phyloP scores from a whole-genome alignment of 2,888 invertebrate genomes.

The Ceramica pisi region DNA sequence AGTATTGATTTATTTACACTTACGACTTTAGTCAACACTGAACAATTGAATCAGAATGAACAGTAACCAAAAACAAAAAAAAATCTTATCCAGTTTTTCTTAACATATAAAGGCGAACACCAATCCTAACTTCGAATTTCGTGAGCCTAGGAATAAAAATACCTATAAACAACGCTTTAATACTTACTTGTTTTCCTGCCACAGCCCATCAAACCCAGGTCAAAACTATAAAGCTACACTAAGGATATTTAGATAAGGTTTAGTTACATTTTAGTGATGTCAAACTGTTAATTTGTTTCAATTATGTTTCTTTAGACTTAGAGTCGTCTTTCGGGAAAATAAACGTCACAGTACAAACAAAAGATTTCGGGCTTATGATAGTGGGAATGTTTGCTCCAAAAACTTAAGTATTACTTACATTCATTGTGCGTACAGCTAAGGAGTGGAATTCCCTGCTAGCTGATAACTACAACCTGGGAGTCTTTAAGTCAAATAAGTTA shows the following conservation, averaged over 20 bases:
- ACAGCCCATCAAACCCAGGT: constrained; percentile 18
- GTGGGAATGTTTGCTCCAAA: constrained; percentile 12
- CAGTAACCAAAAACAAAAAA: too few species aligned
- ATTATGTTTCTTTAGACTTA: constrained; percentile 37
- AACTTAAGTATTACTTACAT: too few species aligned
- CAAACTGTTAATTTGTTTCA: constrained; percentile 54
- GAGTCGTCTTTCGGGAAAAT: constrained; percentile 28
- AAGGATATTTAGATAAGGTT: constrained; percentile 42
- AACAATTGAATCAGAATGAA: too few species aligned
- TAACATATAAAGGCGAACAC: not conserved
- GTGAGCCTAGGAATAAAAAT: not conserved
- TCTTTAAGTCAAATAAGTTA: too few species aligned
- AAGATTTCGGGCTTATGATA: constrained; percentile 14
- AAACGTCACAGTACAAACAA: constrained; percentile 21
- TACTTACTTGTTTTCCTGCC: constrained; percentile 15
- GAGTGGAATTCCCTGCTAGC: too few species aligned
- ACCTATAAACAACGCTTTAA: constrained; percentile 4
- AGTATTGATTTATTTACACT: too few species aligned
- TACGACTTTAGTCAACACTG: too few species aligned
- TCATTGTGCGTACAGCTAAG: too few species aligned
- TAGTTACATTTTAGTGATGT: constrained; percentile 37
- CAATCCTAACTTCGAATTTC: not conserved
- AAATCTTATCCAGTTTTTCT: not conserved
- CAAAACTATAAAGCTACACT: constrained; percentile 31
- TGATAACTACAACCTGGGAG: too few species aligned